Base-by-base conservation (phyloP, 2,797 vertebrate species). In the Schizopygopsis pylzovi region DNA sequence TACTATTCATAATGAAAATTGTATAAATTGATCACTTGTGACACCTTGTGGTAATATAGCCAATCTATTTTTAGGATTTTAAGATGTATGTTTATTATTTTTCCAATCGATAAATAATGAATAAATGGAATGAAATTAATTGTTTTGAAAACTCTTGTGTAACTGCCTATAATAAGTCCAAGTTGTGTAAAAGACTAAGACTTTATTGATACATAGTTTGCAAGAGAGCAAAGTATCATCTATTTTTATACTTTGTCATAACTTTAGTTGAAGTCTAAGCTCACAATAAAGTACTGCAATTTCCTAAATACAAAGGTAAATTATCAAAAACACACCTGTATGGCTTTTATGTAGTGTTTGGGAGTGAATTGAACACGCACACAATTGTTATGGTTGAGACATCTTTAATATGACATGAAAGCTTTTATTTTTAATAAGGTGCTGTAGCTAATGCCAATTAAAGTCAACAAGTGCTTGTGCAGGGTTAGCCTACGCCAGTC, bases 401-500 rank as follows among this genome's bases (percentile, higher is more conserved):
- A 93, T 90, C 90, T 96, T 95, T 96, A 96, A 94, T 96, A 94
- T 94, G 89, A 91, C 91, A 92, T 90, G 92, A 91, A 91, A 91
- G 91, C 92, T 92, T 86, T 88, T 91, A 90, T 91, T 89, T 91
- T 91, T 91, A 90, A 49, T 87, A 95, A 96, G 93, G 94, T 96
- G 94, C 94, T 88, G 87, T 90, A 93, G 93, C 93, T 92, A 92
- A 89, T 91, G 89, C 92, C 91, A 93, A 92, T 94, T 87, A 92
- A 93, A 91, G 87, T 92, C 90, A 87, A 91, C 82, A 89, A 90
- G 92, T 94, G 90, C 90, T 92, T 92, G 93, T 95, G 94, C 93
- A 93, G 93, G 91, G 86, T 71, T 85, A 92, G 92, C 91, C 91
- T 92, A 91, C 5, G 87, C 89, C 91, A 94, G 93, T 94, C 90